These are phyloP conservation scores for Poecilobothrus nobilitatus DNA, from an alignment of 2,888 invertebrate species.

Conservation along the genomic window DNA sequence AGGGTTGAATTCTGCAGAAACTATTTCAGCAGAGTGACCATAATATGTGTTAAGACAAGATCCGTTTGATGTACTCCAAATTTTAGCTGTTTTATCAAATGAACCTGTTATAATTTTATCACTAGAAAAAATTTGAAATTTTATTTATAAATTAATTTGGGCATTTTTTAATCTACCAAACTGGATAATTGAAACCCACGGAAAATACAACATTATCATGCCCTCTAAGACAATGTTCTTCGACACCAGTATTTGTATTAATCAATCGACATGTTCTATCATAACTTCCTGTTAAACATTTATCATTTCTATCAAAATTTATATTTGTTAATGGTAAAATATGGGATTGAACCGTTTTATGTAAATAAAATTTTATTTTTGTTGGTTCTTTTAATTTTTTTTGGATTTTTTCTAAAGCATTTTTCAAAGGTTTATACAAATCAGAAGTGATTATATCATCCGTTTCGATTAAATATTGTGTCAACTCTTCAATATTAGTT, in stretches of 20 bases:
- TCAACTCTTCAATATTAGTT: conserved; percentile 19
- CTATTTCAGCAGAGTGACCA: conserved; percentile 69
- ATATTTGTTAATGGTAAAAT: conserved; percentile 64
- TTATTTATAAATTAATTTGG: background rate
- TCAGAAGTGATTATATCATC: conserved; percentile 48
- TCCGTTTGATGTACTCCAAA: conserved; percentile 64
- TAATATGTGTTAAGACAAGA: conserved; percentile 58
- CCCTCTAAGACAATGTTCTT: conserved; percentile 59
- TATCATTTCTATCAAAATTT: conserved; percentile 58
- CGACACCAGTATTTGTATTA: conserved; percentile 61
- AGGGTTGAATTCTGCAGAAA: conserved; percentile 60
- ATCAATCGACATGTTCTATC: conserved; percentile 77
- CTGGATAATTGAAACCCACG: conserved; percentile 67
- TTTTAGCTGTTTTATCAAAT: conserved; percentile 67
- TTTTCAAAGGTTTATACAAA: conserved; percentile 50
- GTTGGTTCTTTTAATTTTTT: conserved; percentile 53
- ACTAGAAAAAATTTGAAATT: conserved; percentile 37
- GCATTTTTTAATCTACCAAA: conserved; percentile 50
- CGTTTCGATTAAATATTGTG: conserved; percentile 10
- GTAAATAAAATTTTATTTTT: conserved; percentile 57
- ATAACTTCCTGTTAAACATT: conserved; percentile 74
- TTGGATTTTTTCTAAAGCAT: conserved; percentile 55
- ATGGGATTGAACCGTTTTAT: conserved; percentile 58
- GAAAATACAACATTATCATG: conserved; percentile 77
- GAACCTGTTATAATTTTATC: conserved; percentile 69